Percentiles rank a stretch among this genome's conserved stretches.
Evolutionary conservation across 1,140 invertebrate species (phyloP).

Genomic region (Lordiphosa stackelbergi): DNA sequence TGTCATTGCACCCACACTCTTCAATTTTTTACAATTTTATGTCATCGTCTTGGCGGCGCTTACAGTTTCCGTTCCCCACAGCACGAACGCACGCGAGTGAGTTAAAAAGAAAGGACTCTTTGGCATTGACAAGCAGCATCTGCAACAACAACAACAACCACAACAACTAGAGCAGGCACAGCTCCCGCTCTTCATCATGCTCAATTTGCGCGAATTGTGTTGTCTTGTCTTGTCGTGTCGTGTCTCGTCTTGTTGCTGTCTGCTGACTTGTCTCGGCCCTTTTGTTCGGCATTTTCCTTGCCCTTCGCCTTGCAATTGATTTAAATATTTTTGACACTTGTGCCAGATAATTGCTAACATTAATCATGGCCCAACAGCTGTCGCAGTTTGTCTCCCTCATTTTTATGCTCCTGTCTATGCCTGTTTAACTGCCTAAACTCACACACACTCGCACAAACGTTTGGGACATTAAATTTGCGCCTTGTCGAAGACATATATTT

Average conservation of each 20-base stretch:
- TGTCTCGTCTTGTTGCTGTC: slow-evolving; percentile 33
- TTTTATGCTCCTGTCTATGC: slow-evolving; percentile 2
- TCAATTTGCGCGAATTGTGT: slow-evolving; percentile 75
- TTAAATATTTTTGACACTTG: slow-evolving; percentile 75
- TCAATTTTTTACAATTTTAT: slow-evolving; percentile 54
- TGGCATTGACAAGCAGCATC: slow-evolving; percentile 63
- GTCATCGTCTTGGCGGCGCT: slow-evolving; percentile 35
- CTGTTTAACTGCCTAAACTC: slow-evolving; percentile 9
- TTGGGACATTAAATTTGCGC: slow-evolving; percentile 10
- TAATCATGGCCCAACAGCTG: slow-evolving; percentile 66
- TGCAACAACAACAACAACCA: slow-evolving; percentile 25
- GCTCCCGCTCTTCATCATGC: slow-evolving; percentile 66
- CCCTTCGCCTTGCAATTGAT: slow-evolving; percentile 49
- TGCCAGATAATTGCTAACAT: slow-evolving; percentile 69
- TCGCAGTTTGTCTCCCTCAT: slow-evolving; percentile 11
- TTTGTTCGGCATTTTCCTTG: slow-evolving; percentile 24
- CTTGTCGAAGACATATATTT: slow-evolving; percentile 19
- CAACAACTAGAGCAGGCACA: slow-evolving; percentile 18
- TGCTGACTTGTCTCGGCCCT: slow-evolving; percentile 43
- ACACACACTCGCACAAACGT: neutral
- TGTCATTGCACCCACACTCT: slow-evolving; percentile 60
- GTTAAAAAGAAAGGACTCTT: slow-evolving; percentile 57
- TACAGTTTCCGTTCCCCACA: slow-evolving; percentile 45
- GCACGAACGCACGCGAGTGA: slow-evolving; percentile 22
- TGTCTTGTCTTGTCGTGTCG: slow-evolving; percentile 64